Base-by-base conservation (phyloP, 2,113 vertebrate species). In the Oophaga pumilio region DNA sequence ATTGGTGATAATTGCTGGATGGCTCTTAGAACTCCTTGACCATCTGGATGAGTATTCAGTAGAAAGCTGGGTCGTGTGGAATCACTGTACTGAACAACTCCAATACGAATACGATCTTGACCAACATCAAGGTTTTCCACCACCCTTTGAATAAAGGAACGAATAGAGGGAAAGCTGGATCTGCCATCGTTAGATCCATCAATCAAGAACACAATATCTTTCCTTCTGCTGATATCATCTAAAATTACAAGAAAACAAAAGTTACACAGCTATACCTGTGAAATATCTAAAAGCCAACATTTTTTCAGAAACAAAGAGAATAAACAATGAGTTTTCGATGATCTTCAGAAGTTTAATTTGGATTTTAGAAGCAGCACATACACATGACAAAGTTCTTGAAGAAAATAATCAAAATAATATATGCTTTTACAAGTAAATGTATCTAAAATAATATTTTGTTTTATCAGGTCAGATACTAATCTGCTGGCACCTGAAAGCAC, bases 141-240 rank as follows among this genome's bases (percentile, higher is more conserved):
- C 53, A 97, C 90, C 80, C 91, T 95, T 90, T 95, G 92, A 49
- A 97, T 85, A 91, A 99, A 97, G 0, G 89, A 89, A 89, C 96
- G 95, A 89, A 99, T 89, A 43, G 95, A 91, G 62, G 96, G 91
- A 92, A 98, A 99, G 85, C 94, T 95, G 17, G 90, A 93, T 90
- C 94, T 91, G 89, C 95, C 95, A 10, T 96, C 95, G 71, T 96
- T 95, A 0, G 98, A 98, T 87, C 98, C 97, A 77, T 99, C 98
- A 0, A 99, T 94, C 88, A 99, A 96, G 93, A 99, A 99, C 50
- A 97, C 97, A 90, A 99, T 92, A 60, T 99, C 98, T 62, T 94
- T 96, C 95, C 95, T 96, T 80, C 93, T 93, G 76, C 89, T 92
- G 92, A 96, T 94, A 94, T 94, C 74, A 88, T 66, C 87, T 88